phyloP scores from a whole-genome alignment of 2,113 vertebrate genomes.

The Aegotheles bennettii region DNA sequence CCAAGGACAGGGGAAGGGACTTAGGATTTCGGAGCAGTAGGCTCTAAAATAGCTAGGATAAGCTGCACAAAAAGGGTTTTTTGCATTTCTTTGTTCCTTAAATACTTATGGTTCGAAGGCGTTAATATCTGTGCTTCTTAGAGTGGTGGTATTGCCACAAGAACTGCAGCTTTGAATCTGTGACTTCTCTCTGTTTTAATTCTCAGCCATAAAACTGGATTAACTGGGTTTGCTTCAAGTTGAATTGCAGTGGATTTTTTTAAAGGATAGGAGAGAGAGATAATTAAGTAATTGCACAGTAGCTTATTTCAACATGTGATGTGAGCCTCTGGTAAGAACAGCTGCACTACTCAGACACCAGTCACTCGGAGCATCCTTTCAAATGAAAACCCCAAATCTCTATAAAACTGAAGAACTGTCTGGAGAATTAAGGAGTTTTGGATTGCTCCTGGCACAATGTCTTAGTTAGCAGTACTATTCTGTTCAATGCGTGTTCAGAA shows the following conservation, averaged over 20 bases:
- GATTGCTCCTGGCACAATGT: neutral
- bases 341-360: constrained; percentile 37
- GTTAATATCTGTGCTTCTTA: neutral
- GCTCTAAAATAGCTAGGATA: neutral
- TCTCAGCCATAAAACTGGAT: constrained; percentile 36
- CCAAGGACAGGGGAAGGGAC: neutral
- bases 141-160: neutral
- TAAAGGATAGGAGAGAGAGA: constrained; percentile 20
- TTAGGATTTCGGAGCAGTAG: neutral
- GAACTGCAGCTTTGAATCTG: neutral
- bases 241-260: constrained; percentile 9
- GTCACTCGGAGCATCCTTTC: constrained; percentile 3
- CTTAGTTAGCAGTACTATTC: neutral
- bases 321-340: constrained; percentile 40
- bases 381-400: constrained; percentile 13
- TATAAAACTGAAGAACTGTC: neutral
- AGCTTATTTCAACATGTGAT: constrained; percentile 30
- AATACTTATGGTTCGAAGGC: neutral
- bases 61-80: neutral
- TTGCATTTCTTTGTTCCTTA: neutral
- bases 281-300: constrained; percentile 62
- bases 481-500: neutral
- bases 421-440: neutral
- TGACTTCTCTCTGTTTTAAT: constrained; percentile 26
- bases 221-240: constrained; percentile 46